Base-by-base conservation (phyloP, 2,113 vertebrate genomes). In the Sinocyclocheilus anshuiensis region DNA sequence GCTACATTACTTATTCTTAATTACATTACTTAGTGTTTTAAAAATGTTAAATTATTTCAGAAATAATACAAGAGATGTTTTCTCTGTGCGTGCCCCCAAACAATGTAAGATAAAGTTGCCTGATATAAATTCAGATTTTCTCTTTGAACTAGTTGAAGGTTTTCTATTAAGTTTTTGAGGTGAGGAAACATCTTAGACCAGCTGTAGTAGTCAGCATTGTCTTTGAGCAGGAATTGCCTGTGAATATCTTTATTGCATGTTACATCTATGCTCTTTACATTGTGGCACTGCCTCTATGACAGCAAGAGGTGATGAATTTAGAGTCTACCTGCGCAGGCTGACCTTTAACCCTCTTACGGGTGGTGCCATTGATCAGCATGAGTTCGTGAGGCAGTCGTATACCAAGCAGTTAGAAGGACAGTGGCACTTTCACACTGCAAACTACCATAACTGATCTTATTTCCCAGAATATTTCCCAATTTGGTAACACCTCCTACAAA, bases 221-320 rank as follows among this genome's bases (percentile, higher is more conserved):
- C 29, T 71, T 71, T 75, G 72, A 24, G 72, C 0, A 75, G 39
- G 12, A 45, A n/a, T 5, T 74, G 20, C 11, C 18, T 45, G 24
- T 75, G 6, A 45, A 75, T 45, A n/a, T 22, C 18, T 42, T 42
- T 75, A 22, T 13, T 10, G 10, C 11, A 10, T 45, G 20, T 3
- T n/a, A 12, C 67, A 7, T 45, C 71, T 71, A 20, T 71, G 15
- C 69, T n/a, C 72, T 75, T 75, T 75, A 20, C 72, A n/a, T 75
- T 45, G 39, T 18, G 15, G 26, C 15, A 26, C 65, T 33, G 24
- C 50, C 33, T 61, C 11, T 48, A n/a, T 81, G 13, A 24, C 22
- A 8, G 59, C 36, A 65, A 16, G 50, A 26, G 7, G 36, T 81
- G 78, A 81, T 65, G 59, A 24, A 81, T 29, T 81, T 18, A 63